Evolutionary conservation across 2,888 invertebrate species (phyloP).

Genomic region (Auanema freiburgensis): DNA sequence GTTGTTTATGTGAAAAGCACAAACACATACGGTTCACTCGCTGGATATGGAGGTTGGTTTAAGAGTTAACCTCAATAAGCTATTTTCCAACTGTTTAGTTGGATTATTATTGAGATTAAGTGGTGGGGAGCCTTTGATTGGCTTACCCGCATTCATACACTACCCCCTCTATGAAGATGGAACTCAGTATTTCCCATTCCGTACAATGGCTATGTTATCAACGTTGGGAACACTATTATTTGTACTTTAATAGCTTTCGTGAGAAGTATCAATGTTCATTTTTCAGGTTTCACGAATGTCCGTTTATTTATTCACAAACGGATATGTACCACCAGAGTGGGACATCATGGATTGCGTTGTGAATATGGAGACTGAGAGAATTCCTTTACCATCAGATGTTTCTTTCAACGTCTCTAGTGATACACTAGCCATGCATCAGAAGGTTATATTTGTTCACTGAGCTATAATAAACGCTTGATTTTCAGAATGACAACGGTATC

Average conservation of each 20-base stretch:
- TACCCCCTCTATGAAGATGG: conserved; percentile 76
- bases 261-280: neutral
- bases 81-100: no score
- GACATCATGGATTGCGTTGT: conserved; percentile 61
- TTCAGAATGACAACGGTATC: conserved; percentile 13
- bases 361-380: conserved; percentile 58
- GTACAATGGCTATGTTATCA: conserved; percentile 89
- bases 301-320: conserved; percentile 51
- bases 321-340: conserved; percentile 51
- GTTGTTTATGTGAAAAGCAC: conserved; percentile 93
- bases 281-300: conserved; percentile 44
- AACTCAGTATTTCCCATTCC: conserved; percentile 88
- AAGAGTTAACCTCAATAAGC: no score
- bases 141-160: conserved; percentile 80
- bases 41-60: conserved; percentile 63
- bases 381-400: conserved; percentile 59
- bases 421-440: conserved; percentile 40
- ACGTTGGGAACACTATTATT: conserved; percentile 80
- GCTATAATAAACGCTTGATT: neutral
- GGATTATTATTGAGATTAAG: conserved; percentile 73
- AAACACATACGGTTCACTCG: conserved; percentile 93
- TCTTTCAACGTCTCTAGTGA: conserved; percentile 55
- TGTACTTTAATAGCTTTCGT: conserved; percentile 66
- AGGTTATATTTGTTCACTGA: conserved; percentile 14
- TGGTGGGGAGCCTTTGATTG: conserved; percentile 84